Base-by-base conservation (phyloP, 2,797 vertebrate species). In the Helarctos malayanus region DNA sequence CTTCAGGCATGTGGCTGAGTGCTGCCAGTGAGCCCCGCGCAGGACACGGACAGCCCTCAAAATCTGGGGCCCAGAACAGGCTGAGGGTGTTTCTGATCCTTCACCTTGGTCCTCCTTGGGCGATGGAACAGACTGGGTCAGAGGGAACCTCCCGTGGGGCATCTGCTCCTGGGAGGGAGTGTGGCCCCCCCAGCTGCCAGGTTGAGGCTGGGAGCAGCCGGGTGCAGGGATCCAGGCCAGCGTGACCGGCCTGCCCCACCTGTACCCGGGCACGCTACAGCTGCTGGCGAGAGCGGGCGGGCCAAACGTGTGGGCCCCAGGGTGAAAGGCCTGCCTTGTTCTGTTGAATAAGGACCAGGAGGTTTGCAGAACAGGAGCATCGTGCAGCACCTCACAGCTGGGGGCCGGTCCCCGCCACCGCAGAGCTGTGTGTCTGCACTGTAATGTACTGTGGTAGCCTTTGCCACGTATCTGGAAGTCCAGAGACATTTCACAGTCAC, bases 1-100 rank as follows among this genome's bases (percentile, higher is more conserved):
- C 98, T 98, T 99, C 75, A 99, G 99, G 92, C 99, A 99, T 0
- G 99, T 99, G 91, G 98, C 99, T 0, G 99, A 99, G 95, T 99
- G 99, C 93, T 99, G 99, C 91, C 98, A 98, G 96, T 99, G 98
- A 99, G 81, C 47, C 15, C 18, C 2, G 18, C 0, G 59, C 0
- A 5, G 45, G 27, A 57, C 21, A 21, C 3, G 69, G 23, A 47
- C 41, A 4, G 15, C 27, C 71, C 41, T 52, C 3, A 5, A 27
- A n/a, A 38, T 13, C 10, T 3, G 6, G 23, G 47, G 8, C 16
- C 59, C 68, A 29, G 54, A 2, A 18, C 16, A 15, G n/a, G 38
- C 35, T 0, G 21, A 14, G 18, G 23, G 29, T 2, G 29, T 1
- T 57, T 23, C 52, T 10, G 49, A 25, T 10, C 2, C 0, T 25